Evolutionary conservation across 2,113 vertebrate genomes (phyloP).

Genomic region (Melanerpes formicivorus): DNA sequence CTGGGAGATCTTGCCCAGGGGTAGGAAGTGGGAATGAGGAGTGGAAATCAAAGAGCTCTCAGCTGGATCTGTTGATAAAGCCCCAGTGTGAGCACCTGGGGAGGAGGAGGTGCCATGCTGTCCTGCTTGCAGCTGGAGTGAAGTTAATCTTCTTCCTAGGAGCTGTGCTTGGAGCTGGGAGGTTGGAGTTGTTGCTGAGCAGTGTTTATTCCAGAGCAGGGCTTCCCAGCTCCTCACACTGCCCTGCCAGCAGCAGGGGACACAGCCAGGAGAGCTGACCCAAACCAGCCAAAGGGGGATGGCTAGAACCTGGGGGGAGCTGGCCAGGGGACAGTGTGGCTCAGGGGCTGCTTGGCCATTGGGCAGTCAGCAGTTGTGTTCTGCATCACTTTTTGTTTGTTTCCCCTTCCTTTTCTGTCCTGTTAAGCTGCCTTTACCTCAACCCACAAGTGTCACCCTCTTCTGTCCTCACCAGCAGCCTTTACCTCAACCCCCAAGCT

Average conservation of each 20-base stretch:
- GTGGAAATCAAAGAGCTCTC: neutral
- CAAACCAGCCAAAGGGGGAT: neutral
- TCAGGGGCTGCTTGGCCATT: neutral
- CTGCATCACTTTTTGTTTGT: neutral
- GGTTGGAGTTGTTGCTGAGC: neutral
- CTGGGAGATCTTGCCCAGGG: neutral
- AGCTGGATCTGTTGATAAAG: fast-evolving
- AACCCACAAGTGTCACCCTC: neutral
- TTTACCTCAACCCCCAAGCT: neutral
- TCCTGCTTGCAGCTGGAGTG: neutral
- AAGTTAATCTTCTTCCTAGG: neutral
- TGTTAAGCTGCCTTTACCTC: neutral
- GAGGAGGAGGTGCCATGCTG: neutral
- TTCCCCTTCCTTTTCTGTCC: neutral
- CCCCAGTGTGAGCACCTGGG: neutral
- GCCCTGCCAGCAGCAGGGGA: neutral
- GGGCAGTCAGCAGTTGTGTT: neutral
- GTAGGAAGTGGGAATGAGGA: neutral
- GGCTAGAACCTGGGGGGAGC: too few relatives aligned
- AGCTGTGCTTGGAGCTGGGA: neutral
- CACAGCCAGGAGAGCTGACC: neutral
- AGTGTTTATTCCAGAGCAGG: neutral
- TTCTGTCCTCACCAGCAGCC: too few relatives aligned
- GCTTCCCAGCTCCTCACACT: neutral
- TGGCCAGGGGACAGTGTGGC: neutral